Conservation (phyloP, 64 coral and sea anemone species). For the Montipora cactus region DNA sequence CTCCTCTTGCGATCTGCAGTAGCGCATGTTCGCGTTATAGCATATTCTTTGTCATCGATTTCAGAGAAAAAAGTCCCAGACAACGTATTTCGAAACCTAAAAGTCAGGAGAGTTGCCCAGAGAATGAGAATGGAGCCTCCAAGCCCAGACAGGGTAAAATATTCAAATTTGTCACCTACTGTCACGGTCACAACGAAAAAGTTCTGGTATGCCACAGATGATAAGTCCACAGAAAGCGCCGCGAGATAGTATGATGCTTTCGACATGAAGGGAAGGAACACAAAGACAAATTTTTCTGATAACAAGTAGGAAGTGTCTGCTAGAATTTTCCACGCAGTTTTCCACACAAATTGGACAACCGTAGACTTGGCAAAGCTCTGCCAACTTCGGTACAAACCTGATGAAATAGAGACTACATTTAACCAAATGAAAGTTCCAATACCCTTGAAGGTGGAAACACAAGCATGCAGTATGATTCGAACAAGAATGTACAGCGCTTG, state of each 20-base stretch:
- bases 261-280: conserved; percentile 52
- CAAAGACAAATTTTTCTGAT: conserved; percentile 35
- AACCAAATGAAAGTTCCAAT: conserved; percentile 26
- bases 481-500: neutral
- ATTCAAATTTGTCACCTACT: neutral
- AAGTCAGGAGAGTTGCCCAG: neutral
- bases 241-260: neutral
- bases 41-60: conserved; percentile 36
- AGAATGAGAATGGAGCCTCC: conserved; percentile 15
- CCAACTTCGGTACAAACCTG: conserved; percentile 38
- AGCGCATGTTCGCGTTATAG: neutral
- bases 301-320: neutral
- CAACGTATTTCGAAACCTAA: conserved; percentile 5
- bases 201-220: neutral
- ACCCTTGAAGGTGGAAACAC: neutral
- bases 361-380: conserved; percentile 16
- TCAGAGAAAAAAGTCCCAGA: conserved; percentile 42
- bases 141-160: neutral
- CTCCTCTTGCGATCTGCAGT: neutral
- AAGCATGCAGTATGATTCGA: neutral
- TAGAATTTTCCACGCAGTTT: neutral
- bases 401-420: conserved; percentile 24
- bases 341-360: conserved; percentile 9
- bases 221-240: neutral
- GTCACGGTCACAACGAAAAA: neutral